Percentiles rank a stretch among this genome's conserved stretches.
Evolutionary conservation across 2,797 vertebrate species (phyloP).

Genomic region (Clarias laeviceps): DNA sequence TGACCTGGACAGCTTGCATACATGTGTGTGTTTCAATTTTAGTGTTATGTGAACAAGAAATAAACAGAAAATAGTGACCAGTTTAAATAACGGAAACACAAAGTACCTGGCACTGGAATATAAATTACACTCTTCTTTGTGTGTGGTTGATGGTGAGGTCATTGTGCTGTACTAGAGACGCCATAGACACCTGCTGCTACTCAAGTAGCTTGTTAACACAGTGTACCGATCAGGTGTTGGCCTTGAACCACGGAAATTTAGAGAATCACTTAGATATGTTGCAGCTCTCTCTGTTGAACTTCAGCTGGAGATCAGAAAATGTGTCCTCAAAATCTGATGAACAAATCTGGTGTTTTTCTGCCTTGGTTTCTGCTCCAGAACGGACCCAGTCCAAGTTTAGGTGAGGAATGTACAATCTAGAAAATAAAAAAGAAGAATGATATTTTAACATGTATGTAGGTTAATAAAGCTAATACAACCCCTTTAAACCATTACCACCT

Average conservation of each 20-base stretch:
- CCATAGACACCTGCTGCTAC: slow-evolving; percentile 65
- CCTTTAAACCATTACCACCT: not conserved
- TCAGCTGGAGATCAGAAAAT: slow-evolving; percentile 35
- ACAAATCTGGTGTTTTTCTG: slow-evolving; percentile 46
- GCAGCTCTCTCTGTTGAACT: slow-evolving; percentile 11
- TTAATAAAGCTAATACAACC: not conserved
- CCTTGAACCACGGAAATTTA: slow-evolving; percentile 60
- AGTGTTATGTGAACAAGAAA: slow-evolving; percentile 2
- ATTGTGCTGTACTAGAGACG: slow-evolving; percentile 74
- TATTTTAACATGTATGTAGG: not conserved
- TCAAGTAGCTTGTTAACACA: slow-evolving; percentile 58
- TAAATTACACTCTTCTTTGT: slow-evolving; percentile 46
- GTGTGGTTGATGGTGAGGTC: slow-evolving; percentile 60
- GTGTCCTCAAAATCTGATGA: not conserved
- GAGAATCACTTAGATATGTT: slow-evolving; percentile 39
- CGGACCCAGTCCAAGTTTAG: slow-evolving; percentile 59
- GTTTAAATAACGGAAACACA: slow-evolving; percentile 4
- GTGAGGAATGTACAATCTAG: slow-evolving; percentile 74
- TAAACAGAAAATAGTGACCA: slow-evolving; percentile 40
- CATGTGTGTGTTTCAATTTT: slow-evolving; percentile 30
- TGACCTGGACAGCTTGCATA: slow-evolving; percentile 2
- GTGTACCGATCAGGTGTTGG: slow-evolving; percentile 63
- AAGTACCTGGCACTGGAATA: slow-evolving; percentile 59
- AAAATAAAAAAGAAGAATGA: slow-evolving; percentile 45
- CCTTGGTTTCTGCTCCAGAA: slow-evolving; percentile 50